Evolutionary conservation across 1,140 invertebrate species (phyloP).

Genomic region (Steinernema feltiae): DNA sequence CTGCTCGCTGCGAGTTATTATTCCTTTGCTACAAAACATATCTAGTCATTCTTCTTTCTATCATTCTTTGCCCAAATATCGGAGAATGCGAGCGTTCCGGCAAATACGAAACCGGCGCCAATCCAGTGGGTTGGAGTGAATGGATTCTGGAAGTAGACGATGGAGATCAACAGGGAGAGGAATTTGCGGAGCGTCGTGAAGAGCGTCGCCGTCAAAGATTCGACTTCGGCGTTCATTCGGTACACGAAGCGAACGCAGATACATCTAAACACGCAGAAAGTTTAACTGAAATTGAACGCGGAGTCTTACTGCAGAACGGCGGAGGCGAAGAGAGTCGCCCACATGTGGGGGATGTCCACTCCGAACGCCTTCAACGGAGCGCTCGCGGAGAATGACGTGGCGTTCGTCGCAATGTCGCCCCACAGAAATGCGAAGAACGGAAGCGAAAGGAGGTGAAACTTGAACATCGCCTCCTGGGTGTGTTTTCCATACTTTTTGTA

Average conservation of each 20-base stretch:
- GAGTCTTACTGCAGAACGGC: constrained; percentile 75
- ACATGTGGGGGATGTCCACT: constrained; percentile 67
- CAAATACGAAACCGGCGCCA: constrained; percentile 81
- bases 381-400: constrained; percentile 61
- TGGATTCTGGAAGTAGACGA: constrained; percentile 86
- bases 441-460: constrained; percentile 73
- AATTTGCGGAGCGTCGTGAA: constrained; percentile 93
- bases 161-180: constrained; percentile 84
- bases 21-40: too few relatives aligned
- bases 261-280: constrained; percentile 62
- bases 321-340: constrained; percentile 76
- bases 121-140: constrained; percentile 88
- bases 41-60: background rate
- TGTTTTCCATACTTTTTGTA: constrained; percentile 83
- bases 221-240: constrained; percentile 81
- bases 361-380: constrained; percentile 24
- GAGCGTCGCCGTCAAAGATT: constrained; percentile 86
- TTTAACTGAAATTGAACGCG: constrained; percentile 11
- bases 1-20: too few relatives aligned
- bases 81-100: constrained; percentile 83
- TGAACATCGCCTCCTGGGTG: constrained; percentile 82
- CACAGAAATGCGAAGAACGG: constrained; percentile 74
- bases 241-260: constrained; percentile 91
- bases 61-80: constrained; percentile 62
- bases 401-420: constrained; percentile 71